phyloP scores from a whole-genome alignment of 1,140 invertebrate species.

The Zeugodacus cucurbitae region DNA sequence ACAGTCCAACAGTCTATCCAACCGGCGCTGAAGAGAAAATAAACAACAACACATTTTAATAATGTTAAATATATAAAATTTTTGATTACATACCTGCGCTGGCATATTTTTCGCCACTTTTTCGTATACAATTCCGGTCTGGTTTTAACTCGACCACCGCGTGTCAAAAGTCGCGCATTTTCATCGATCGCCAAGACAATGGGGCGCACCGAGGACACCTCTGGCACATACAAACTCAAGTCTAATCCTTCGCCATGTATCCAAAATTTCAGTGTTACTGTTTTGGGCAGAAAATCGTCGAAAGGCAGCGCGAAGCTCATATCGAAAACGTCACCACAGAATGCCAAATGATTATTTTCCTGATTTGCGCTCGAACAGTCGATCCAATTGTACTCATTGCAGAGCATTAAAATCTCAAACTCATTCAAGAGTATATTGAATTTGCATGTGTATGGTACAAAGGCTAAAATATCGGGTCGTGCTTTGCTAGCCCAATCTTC shows the following conservation, averaged over 20 bases:
- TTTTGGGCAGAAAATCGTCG: constrained; percentile 88
- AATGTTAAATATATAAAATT: neutral
- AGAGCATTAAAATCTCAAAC: constrained; percentile 93
- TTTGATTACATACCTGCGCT: constrained; percentile 69
- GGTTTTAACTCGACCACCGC: constrained; percentile 75
- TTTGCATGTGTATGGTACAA: constrained; percentile 97
- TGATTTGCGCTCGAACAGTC: constrained; percentile 95
- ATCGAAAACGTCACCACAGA: constrained; percentile 93
- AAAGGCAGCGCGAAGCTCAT: constrained; percentile 94
- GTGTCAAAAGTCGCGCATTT: constrained; percentile 85
- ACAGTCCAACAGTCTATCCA: constrained; percentile 98
- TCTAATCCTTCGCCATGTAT: constrained; percentile 95
- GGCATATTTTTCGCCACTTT: constrained; percentile 90
- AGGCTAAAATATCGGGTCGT: constrained; percentile 90
- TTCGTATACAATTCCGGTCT: constrained; percentile 72
- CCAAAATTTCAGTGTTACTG: constrained; percentile 89
- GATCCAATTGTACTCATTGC: constrained; percentile 99
- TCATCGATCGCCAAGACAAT: constrained; percentile 87
- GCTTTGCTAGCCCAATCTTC: constrained; percentile 96
- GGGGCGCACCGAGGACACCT: constrained; percentile 87
- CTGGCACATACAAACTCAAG: constrained; percentile 88
- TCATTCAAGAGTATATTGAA: constrained; percentile 92
- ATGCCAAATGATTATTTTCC: constrained; percentile 93
- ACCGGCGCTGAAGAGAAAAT: constrained; percentile 66
- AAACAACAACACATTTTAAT: neutral